Conservation (phyloP, 2,888 invertebrate species). For the Leucania comma region DNA sequence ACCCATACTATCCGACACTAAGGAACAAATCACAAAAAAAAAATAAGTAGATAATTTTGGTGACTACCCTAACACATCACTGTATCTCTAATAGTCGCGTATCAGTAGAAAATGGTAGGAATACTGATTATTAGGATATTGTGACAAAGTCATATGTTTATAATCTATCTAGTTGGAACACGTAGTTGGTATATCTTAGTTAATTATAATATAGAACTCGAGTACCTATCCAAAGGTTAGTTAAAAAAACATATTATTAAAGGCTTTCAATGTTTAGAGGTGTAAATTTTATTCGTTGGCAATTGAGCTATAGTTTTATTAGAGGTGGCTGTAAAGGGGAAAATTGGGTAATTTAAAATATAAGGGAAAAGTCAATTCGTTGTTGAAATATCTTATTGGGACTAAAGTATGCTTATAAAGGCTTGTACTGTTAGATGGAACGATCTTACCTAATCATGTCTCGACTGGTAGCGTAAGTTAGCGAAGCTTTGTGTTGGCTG, state of each 20-base stretch:
- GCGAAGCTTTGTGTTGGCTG: conserved; percentile 65
- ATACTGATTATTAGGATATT: conserved; percentile 20
- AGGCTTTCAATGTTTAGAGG: conserved; percentile 58
- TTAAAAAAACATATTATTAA: conserved; percentile 13
- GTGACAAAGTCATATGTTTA: conserved; percentile 45
- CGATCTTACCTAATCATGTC: conserved; percentile 29
- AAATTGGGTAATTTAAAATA: conserved; percentile 17
- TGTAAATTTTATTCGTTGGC: conserved; percentile 26
- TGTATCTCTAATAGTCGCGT: background rate
- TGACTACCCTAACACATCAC: too few species aligned
- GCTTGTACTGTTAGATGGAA: conserved; percentile 9
- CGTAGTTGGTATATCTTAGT: conserved; percentile 17
- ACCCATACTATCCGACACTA: too few species aligned
- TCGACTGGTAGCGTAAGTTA: conserved; percentile 56
- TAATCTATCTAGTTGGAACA: conserved; percentile 12
- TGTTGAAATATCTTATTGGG: conserved; percentile 37
- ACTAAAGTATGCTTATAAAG: conserved; percentile 29
- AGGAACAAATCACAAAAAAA: too few species aligned
- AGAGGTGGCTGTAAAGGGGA: conserved; percentile 17
- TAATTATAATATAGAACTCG: conserved; percentile 23
- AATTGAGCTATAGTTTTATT: conserved; percentile 26
- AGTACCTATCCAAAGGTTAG: conserved; percentile 56
- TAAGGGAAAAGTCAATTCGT: conserved; percentile 50
- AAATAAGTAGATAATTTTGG: too few species aligned
- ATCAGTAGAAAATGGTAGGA: conserved; percentile 8